Conservation (phyloP, 1,140 invertebrate species). For the Drosophila melanica region DNA sequence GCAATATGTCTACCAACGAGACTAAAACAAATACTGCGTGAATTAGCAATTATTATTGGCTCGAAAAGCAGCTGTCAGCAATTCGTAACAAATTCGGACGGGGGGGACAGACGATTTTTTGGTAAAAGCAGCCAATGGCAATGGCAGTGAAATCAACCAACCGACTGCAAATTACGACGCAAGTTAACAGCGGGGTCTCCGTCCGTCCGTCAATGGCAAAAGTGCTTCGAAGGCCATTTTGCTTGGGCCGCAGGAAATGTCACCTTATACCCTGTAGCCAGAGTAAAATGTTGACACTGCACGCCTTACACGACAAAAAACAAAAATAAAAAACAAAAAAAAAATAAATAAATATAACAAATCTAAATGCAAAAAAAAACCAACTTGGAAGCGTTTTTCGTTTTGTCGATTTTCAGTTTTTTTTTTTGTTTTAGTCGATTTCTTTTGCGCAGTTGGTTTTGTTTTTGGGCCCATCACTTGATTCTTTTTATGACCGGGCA, state of each 20-base stretch:
- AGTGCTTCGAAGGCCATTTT: slow-evolving; percentile 69
- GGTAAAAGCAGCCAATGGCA: slow-evolving; percentile 31
- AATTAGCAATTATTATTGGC: slow-evolving; percentile 21
- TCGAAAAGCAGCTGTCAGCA: slow-evolving; percentile 27
- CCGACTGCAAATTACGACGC: slow-evolving; percentile 35
- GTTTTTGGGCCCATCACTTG: slow-evolving; percentile 7
- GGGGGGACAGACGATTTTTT: slow-evolving; percentile 1
- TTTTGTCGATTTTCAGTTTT: slow-evolving; percentile 35
- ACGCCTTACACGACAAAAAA: slow-evolving; percentile 3
- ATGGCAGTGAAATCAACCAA: slow-evolving; percentile 14
- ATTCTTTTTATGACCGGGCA: slow-evolving; percentile 34
- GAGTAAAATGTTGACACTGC: slow-evolving; percentile 60
- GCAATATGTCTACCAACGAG: neutral
- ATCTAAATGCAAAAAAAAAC: neutral
- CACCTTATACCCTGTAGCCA: slow-evolving; percentile 63
- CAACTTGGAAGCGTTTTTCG: slow-evolving; percentile 30
- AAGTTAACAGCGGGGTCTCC: slow-evolving; percentile 30
- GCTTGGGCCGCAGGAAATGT: slow-evolving; percentile 64
- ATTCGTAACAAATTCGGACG: neutral
- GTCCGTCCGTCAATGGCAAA: slow-evolving; percentile 43
- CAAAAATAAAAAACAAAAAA: neutral
- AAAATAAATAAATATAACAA: slow-evolving; percentile 5
- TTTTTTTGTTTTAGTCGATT: slow-evolving; percentile 22
- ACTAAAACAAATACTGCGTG: slow-evolving; percentile 20
- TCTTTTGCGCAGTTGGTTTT: slow-evolving; percentile 47